Base-by-base conservation (phyloP, 1,140 invertebrate genomes). In the Lordiphosa mommai region DNA sequence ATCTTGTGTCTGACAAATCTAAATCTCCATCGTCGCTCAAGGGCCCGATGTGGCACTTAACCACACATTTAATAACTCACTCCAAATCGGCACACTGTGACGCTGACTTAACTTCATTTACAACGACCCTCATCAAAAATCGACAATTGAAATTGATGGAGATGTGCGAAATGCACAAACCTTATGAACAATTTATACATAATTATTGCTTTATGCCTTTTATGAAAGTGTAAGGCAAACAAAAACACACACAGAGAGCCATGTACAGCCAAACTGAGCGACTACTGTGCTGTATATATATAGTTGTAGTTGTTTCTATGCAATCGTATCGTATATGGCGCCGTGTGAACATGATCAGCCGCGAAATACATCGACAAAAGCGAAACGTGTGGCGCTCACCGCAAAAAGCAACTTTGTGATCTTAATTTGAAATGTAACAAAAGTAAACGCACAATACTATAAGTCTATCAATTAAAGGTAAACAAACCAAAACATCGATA, bases 11-110 rank as follows among this genome's bases (percentile, higher is more conserved):
- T 70, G 77, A 84, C 77, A 84, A 57, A 82, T 53, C 53, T 57
- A 38, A 59, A 44, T 10, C 29, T 27, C 13, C 23, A 16, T 44
- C 30, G 33, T 38, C 13, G 44, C 46, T 59, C 30, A 37, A 47
- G 61, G 50, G 61, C 51, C 60, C 36, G 61, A 30, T 49, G 50
- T 55, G 36, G 73, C 76, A 82, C 76, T 72, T 82, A 76, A 57
- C 61, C 48, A 49, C 55, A 53, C 67, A 72, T 72, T 84, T 84
- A 84, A 84, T 77, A 84, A 77, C 77, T 84, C 79, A 72, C 84
- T 84, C 68, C 56, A 61, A 65, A 51, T 20, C 37, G 30, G 16
- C 32, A 8, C 14, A n/a, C 27, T 2, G 33, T 13, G 17, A n/a
- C 3, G 23, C 38, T 17, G 50, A 7, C 40, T 29, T 8, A 36